Evolutionary conservation across 2,113 vertebrate species (phyloP).

Genomic region (Hymenochirus boettgeri): DNA sequence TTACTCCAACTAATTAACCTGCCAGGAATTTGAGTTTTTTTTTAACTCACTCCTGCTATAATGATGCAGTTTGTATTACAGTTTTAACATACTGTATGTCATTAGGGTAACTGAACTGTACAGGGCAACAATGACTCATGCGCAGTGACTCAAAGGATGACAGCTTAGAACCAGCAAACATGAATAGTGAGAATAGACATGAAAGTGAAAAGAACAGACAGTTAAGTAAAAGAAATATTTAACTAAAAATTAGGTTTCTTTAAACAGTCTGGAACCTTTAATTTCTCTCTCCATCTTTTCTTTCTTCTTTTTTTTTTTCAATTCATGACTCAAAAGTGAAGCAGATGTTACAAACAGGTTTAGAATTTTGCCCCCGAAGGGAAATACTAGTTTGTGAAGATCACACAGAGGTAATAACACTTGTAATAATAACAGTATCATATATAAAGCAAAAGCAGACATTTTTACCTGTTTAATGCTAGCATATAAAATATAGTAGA

Average conservation of each 20-base stretch:
- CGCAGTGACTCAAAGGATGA: slow-evolving; percentile 23
- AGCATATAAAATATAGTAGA: too few relatives aligned
- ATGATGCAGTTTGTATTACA: not conserved
- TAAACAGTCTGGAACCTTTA: slow-evolving; percentile 29
- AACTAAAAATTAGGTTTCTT: slow-evolving; percentile 12
- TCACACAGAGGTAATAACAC: too few relatives aligned
- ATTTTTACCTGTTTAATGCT: too few relatives aligned
- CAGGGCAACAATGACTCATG: slow-evolving; percentile 23
- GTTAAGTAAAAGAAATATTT: slow-evolving; percentile 33
- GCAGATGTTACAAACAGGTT: slow-evolving; percentile 23
- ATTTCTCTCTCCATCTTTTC: too few relatives aligned
- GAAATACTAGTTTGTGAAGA: slow-evolving; percentile 5
- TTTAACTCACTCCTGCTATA: too few relatives aligned
- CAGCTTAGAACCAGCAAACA: not conserved
- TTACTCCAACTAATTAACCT: not conserved
- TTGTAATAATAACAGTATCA: too few relatives aligned
- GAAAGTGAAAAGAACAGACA: slow-evolving; percentile 34
- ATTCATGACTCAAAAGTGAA: slow-evolving; percentile 27
- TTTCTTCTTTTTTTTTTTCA: not conserved
- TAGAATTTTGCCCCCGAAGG: slow-evolving; percentile 20
- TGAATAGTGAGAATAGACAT: slow-evolving; percentile 20
- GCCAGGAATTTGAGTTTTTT: not conserved
- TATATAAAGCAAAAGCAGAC: too few relatives aligned
- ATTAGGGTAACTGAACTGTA: not conserved
- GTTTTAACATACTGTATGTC: not conserved